These are phyloP conservation scores for Drosophila murphyi DNA, from an alignment of 1,140 invertebrate species.

Conservation along the genomic window DNA sequence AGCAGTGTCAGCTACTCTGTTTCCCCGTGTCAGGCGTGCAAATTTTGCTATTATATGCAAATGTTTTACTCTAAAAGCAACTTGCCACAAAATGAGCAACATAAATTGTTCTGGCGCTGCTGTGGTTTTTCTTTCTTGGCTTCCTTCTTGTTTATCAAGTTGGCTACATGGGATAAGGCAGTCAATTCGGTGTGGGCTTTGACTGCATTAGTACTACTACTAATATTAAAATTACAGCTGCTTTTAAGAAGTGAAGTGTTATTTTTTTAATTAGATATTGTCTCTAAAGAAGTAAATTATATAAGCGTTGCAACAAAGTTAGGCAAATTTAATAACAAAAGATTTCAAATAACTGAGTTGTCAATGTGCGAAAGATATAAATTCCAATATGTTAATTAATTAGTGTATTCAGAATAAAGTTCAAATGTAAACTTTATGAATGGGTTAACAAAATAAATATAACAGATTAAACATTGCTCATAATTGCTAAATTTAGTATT, in stretches of 20 bases:
- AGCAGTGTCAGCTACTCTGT: conserved; percentile 54
- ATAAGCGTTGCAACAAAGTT: too few relatives aligned
- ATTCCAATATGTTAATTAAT: too few relatives aligned
- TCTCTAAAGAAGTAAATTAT: too few relatives aligned
- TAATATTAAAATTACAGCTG: not conserved
- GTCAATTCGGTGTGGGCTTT: not conserved
- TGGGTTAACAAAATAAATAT: too few relatives aligned
- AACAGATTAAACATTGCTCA: too few relatives aligned
- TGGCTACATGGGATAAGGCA: not conserved
- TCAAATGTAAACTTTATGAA: too few relatives aligned
- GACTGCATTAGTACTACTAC: not conserved
- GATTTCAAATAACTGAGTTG: too few relatives aligned
- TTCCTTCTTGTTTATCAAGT: conserved; percentile 9
- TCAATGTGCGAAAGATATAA: not conserved
- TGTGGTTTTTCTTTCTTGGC: conserved; percentile 9
- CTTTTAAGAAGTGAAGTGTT: not conserved
- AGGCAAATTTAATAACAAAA: too few relatives aligned
- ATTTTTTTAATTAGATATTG: too few relatives aligned
- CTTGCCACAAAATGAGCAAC: conserved; percentile 66
- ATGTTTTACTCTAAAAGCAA: conserved; percentile 53
- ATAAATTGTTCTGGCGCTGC: conserved; percentile 57
- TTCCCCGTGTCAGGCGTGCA: conserved; percentile 23
- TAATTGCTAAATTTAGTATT: too few relatives aligned
- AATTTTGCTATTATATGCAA: conserved; percentile 75
- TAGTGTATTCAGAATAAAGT: too few relatives aligned